phyloP scores from a whole-genome alignment of 2,888 invertebrate genomes.

The Xestia sexstrigata region DNA sequence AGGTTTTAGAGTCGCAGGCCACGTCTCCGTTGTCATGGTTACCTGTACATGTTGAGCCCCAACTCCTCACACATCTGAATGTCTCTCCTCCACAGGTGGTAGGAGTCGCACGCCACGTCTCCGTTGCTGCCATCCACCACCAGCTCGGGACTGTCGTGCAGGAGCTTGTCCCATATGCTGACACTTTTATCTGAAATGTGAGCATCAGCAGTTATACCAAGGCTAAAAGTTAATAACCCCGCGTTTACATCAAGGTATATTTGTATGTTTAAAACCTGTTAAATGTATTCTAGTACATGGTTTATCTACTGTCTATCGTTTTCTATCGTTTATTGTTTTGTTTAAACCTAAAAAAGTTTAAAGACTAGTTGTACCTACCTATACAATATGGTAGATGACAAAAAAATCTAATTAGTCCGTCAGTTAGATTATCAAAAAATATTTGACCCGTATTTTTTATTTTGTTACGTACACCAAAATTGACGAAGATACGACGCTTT shows the following conservation, averaged over 20 bases:
- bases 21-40: no score
- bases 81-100: conserved; percentile 91
- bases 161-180: conserved; percentile 55
- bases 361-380: no score
- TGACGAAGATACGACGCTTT: no score
- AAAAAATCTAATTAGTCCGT: no score
- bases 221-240: not conserved
- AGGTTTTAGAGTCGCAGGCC: no score
- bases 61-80: conserved; percentile 88
- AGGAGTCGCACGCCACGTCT: conserved; percentile 92
- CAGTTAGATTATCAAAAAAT: no score
- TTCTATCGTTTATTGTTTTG: no score
- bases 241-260: not conserved
- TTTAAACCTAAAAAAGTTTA: no score
- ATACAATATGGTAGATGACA: no score
- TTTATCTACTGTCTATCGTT: not conserved
- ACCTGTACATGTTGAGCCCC: conserved; percentile 87
- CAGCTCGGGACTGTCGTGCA: conserved; percentile 52
- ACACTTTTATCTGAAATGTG: conserved; percentile 48
- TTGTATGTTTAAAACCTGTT: not conserved
- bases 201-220: not conserved
- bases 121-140: conserved; percentile 85
- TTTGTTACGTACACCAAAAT: no score
- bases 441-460: no score
- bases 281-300: not conserved